A percentile compares a stretch with the other conserved stretches of the same genome.
These are phyloP conservation scores for Mormyrus iriodes DNA, from an alignment of 2,113 vertebrate species.

Conservation along the genomic window DNA sequence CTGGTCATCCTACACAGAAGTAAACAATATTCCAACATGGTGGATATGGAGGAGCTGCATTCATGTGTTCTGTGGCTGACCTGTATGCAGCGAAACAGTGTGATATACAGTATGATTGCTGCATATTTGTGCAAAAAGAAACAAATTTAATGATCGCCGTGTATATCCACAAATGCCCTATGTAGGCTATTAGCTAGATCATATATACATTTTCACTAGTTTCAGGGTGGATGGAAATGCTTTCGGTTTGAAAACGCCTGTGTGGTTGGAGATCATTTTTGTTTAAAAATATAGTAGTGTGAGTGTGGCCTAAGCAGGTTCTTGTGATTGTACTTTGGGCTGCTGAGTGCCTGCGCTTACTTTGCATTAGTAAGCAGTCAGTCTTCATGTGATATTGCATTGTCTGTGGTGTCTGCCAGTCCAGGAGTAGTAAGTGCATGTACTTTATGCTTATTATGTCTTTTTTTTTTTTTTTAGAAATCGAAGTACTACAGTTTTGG, in stretches of 20 bases:
- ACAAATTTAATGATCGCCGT: background rate
- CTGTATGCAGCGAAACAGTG: background rate
- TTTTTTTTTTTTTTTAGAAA: background rate
- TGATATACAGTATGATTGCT: background rate
- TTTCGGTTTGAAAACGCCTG: too few species aligned
- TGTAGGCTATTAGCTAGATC: background rate
- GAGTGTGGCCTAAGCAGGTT: background rate
- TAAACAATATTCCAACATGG: background rate
- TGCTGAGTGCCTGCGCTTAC: background rate
- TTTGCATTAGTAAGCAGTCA: background rate
- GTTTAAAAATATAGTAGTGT: background rate
- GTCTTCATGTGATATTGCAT: background rate
- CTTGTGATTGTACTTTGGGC: background rate
- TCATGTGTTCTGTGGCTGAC: background rate
- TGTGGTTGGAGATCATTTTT: background rate
- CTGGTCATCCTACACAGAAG: background rate
- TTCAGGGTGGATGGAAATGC: background rate
- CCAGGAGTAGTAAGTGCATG: background rate
- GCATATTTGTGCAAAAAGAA: background rate
- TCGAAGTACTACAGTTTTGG: background rate
- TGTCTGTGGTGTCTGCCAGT: background rate
- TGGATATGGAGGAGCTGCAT: background rate
- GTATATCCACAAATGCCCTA: background rate
- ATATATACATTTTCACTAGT: background rate
- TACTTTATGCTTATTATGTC: background rate